Evolutionary conservation across 1,140 invertebrate genomes (phyloP).

Genomic region (Sitodiplosis mosellana): DNA sequence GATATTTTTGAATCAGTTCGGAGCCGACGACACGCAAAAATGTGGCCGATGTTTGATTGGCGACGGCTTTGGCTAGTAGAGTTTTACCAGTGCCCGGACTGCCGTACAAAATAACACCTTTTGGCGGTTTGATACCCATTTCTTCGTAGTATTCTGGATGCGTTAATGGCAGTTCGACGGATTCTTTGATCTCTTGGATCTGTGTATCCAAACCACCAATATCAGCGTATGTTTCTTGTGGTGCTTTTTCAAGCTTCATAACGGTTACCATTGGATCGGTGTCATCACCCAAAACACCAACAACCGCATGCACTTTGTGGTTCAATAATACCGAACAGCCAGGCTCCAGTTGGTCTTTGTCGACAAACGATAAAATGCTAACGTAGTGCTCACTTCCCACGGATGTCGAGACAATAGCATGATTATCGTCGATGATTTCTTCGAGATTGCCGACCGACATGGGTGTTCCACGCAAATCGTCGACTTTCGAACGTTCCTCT

Average conservation of each 20-base stretch:
- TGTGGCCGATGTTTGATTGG: conserved; percentile 98
- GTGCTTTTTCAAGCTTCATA: conserved; percentile 99
- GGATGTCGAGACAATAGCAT: conserved; percentile 98
- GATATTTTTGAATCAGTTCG: conserved; percentile 97
- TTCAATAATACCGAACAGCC: conserved; percentile 97
- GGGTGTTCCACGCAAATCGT: conserved; percentile 94
- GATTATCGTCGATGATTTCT: conserved; percentile 99
- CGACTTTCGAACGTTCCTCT: conserved; percentile 93
- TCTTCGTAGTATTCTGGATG: conserved; percentile 99
- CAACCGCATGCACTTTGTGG: conserved; percentile 98
- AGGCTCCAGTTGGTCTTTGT: conserved; percentile 98
- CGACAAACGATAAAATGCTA: conserved; percentile 97
- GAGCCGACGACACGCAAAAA: conserved; percentile 97
- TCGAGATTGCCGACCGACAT: conserved; percentile 99
- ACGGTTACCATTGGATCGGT: conserved; percentile 99
- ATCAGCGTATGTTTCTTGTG: conserved; percentile 99
- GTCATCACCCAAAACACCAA: conserved; percentile 95
- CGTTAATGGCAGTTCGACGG: conserved; percentile 93
- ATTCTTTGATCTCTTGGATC: conserved; percentile 99
- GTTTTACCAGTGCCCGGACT: conserved; percentile 98
- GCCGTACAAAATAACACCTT: conserved; percentile 98
- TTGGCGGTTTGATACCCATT: conserved; percentile 99
- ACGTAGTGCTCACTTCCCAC: conserved; percentile 99
- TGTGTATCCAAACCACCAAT: conserved; percentile 99
- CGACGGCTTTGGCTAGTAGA: conserved; percentile 94